These are phyloP conservation scores for Alitta virens DNA, from an alignment of 2,888 invertebrate genomes.

Conservation along the genomic window DNA sequence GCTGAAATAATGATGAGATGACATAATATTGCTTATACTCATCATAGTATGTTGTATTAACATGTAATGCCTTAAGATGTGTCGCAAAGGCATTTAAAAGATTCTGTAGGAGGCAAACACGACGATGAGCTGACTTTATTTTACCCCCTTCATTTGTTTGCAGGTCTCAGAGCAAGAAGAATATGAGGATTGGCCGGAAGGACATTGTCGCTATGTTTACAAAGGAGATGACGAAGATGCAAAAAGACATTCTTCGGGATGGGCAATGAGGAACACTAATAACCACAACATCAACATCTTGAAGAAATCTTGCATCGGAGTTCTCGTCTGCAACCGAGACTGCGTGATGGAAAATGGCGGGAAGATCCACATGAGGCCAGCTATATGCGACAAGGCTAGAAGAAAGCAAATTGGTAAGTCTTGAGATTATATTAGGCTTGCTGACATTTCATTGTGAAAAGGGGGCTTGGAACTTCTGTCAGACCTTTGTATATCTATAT, in stretches of 20 bases:
- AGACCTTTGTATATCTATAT: too few relatives aligned
- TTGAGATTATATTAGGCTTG: too few relatives aligned
- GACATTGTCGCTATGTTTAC: slow-evolving; percentile 87
- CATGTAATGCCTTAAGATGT: too few relatives aligned
- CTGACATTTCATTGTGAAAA: too few relatives aligned
- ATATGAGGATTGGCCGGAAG: slow-evolving; percentile 94
- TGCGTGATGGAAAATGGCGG: slow-evolving; percentile 78
- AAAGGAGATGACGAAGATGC: slow-evolving; percentile 85
- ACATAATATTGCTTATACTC: too few relatives aligned
- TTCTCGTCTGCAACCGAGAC: slow-evolving; percentile 81
- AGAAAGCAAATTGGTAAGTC: slow-evolving; percentile 54
- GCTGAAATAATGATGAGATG: too few relatives aligned
- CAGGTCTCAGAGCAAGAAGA: slow-evolving; percentile 70
- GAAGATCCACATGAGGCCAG: slow-evolving; percentile 78
- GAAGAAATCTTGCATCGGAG: slow-evolving; percentile 76
- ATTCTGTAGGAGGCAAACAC: too few relatives aligned
- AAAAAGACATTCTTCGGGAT: slow-evolving; percentile 87
- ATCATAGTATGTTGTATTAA: too few relatives aligned
- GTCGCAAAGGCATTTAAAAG: too few relatives aligned
- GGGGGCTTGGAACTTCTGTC: too few relatives aligned
- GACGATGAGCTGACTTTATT: too few relatives aligned
- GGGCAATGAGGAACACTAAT: slow-evolving; percentile 99
- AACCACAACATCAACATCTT: slow-evolving; percentile 86
- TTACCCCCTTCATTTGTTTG: too few relatives aligned
- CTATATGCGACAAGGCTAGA: slow-evolving; percentile 89